phyloP scores from a whole-genome alignment of 64 coral and sea anemone genomes.

The Hydrozoanthus tunicans region DNA sequence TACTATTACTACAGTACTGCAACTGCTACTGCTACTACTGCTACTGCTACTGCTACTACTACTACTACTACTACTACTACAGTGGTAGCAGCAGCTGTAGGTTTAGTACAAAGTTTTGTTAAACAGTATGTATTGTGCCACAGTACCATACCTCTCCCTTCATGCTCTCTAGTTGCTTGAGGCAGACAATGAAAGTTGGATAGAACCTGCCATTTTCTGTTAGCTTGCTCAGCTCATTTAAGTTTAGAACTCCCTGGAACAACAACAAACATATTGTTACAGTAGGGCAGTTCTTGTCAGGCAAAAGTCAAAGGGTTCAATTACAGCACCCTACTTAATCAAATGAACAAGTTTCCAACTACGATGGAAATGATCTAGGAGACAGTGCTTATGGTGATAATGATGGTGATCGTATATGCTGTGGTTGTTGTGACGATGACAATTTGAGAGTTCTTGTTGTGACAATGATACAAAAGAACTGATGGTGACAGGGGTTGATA shows the following conservation, averaged over 20 bases:
- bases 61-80: too few relatives aligned
- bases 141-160: conserved; percentile 73
- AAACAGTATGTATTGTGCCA: neutral
- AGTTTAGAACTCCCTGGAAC: conserved; percentile 73
- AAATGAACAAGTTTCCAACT: neutral
- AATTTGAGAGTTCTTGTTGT: too few relatives aligned
- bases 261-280: neutral
- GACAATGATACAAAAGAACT: neutral
- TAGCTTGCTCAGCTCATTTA: conserved; percentile 71
- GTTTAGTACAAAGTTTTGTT: neutral
- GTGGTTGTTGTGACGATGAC: neutral
- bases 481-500: neutral
- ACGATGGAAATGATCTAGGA: neutral
- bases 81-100: too few relatives aligned
- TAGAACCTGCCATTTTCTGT: conserved; percentile 70
- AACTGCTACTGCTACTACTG: too few relatives aligned
- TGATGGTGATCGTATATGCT: neutral
- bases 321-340: neutral
- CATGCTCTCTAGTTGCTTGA: conserved; percentile 85
- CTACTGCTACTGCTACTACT: too few relatives aligned
- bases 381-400: neutral
- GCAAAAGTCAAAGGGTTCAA: neutral
- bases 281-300: too few relatives aligned
- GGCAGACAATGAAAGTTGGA: conserved; percentile 62
- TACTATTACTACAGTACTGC: too few relatives aligned